Conservation (phyloP, 1,140 invertebrate species). For the Drosophila carrolli region DNA sequence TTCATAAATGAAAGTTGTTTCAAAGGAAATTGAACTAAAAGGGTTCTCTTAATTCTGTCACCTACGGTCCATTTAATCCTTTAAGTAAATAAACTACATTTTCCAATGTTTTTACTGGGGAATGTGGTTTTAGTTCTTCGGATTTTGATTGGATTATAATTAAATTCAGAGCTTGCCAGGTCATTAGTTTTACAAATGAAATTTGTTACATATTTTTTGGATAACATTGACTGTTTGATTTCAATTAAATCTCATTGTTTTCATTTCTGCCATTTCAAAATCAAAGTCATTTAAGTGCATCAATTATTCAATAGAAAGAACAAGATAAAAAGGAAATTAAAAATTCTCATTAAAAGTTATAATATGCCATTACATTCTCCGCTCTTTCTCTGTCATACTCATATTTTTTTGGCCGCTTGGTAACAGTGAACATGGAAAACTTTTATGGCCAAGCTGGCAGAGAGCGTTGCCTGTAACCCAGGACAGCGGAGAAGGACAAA, state of each 20-base stretch:
- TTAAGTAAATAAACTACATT: background rate
- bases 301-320: slow-evolving; percentile 45
- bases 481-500: slow-evolving; percentile 61
- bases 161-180: too few relatives aligned
- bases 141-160: too few relatives aligned
- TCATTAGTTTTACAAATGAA: too few relatives aligned
- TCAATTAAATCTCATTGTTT: background rate
- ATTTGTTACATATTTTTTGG: too few relatives aligned
- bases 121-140: background rate
- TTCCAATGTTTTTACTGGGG: background rate
- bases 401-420: slow-evolving; percentile 52
- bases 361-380: slow-evolving; percentile 9
- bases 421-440: slow-evolving; percentile 58
- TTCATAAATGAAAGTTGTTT: slow-evolving; percentile 30
- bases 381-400: slow-evolving; percentile 10
- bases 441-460: slow-evolving; percentile 46
- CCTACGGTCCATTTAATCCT: background rate
- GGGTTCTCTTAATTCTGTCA: slow-evolving; percentile 20
- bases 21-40: slow-evolving; percentile 30
- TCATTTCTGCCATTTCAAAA: background rate
- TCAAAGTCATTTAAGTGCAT: slow-evolving; percentile 24
- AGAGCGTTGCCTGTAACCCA: slow-evolving; percentile 24
- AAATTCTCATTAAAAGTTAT: slow-evolving; percentile 79
- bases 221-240: background rate
- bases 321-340: slow-evolving; percentile 55